Evolutionary conservation across 2,888 invertebrate species (phyloP).

Genomic region (Uloborus plumipes): DNA sequence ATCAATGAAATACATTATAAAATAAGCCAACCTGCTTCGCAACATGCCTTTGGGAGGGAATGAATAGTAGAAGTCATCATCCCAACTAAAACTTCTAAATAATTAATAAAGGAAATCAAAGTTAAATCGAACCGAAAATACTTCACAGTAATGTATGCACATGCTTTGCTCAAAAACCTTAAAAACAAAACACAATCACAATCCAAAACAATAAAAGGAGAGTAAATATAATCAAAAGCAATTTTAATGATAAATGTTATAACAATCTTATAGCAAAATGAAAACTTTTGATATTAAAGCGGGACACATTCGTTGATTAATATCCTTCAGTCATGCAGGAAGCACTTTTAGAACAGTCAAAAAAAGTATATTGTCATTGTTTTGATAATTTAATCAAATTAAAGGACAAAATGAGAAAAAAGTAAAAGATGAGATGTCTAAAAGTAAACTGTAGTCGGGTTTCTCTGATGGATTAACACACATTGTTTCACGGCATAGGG

Average conservation of each 20-base stretch:
- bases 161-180: neutral
- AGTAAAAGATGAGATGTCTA: too few relatives aligned
- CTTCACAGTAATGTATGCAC: conserved; percentile 3
- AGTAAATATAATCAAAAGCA: conserved; percentile 12
- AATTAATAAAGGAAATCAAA: conserved; percentile 44
- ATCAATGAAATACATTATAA: conserved; percentile 31
- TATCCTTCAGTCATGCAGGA: too few relatives aligned
- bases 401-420: too few relatives aligned
- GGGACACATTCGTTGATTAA: too few relatives aligned
- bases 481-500: too few relatives aligned
- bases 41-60: conserved; percentile 60
- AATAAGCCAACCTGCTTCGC: conserved; percentile 64
- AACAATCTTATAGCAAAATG: neutral
- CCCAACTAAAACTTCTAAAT: conserved; percentile 63
- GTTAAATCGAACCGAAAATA: conserved; percentile 1
- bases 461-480: too few relatives aligned
- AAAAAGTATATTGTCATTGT: too few relatives aligned
- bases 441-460: too few relatives aligned
- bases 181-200: conserved; percentile 4
- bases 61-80: conserved; percentile 61
- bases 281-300: too few relatives aligned
- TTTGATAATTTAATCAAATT: too few relatives aligned
- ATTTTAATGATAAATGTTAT: conserved; percentile 17
- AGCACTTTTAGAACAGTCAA: too few relatives aligned
- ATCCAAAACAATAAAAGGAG: conserved; percentile 25